Percentiles rank a stretch among this genome's conserved stretches.
phyloP scores from a whole-genome alignment of 2,113 vertebrate species.

The Speoplatyrhinus poulsoni region DNA sequence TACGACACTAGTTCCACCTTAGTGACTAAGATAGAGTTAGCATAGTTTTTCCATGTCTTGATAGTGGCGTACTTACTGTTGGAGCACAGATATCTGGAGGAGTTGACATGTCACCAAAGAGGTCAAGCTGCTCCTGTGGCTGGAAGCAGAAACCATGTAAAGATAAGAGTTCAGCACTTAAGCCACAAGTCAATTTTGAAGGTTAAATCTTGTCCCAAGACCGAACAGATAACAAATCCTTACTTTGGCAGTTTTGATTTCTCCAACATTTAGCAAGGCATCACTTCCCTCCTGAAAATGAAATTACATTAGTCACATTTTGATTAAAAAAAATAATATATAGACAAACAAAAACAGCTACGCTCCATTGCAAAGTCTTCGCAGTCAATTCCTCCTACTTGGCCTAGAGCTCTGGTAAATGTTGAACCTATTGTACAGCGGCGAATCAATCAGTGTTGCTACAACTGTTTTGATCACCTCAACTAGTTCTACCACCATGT shows the following conservation, averaged over 20 bases:
- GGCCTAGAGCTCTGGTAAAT: no score
- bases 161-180: not conserved
- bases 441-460: no score
- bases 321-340: not conserved
- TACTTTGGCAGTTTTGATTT: constrained; percentile 75
- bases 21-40: no score
- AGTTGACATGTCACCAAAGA: constrained; percentile 97
- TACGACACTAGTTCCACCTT: no score
- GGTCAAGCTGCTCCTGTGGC: constrained; percentile 87
- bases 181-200: not conserved
- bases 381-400: no score
- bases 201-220: no score
- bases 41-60: constrained; percentile 3
- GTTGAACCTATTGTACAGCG: no score
- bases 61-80: constrained; percentile 80
- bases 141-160: constrained; percentile 64
- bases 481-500: no score
- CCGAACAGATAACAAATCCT: constrained; percentile 18
- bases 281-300: constrained; percentile 81
- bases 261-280: constrained; percentile 65
- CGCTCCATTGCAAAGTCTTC: no score
- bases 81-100: constrained; percentile 88
- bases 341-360: no score
- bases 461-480: no score
- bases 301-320: not conserved